Evolutionary conservation across 2,888 invertebrate genomes (phyloP), one percentile per base, ranked within the genome.

Genomic region (Lathronympha strigana): DNA sequence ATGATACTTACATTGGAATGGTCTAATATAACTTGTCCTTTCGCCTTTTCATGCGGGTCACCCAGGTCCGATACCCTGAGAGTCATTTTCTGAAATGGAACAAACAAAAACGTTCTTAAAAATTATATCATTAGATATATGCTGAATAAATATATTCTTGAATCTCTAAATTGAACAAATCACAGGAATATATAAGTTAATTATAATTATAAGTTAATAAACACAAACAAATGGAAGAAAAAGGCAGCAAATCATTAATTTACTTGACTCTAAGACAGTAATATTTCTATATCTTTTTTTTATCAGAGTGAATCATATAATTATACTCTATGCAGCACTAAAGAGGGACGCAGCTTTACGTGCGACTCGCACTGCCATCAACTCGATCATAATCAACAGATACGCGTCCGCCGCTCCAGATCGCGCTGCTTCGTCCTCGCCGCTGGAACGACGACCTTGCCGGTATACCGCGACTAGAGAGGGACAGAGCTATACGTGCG

Each of bases 1-100:
- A 28, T 5, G 28, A 28, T 36, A 93, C 95, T 94, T 88, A 96
- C 96, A 90, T 95, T 96, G 71, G 96, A 95, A 82, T 95, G 95
- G 74, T 95, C 94, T 85, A 95, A 92, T 72, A 96, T 94, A 68
- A 93, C 84, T 88, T 95, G 94, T 77, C 95, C 95, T 82, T 94
- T 95, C 66, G 84, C 87, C 80, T 94, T 95, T 72, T 95, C 95
- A 50, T 93, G 93, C 0, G 92, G 90, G 67, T 95, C 94, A 17
- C 89, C 81, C 71, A 95, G 86, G 68, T 93, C 93, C 40, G 92
- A 88, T 69, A 96, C 95, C 77, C 94, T 91, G 66, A 93, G 93
- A 78, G 94, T 95, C 81, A 96, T 88, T 90, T 94, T 94, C 95
- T 96, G 87, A 25, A 93, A 93, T 68, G 77, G 80, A 76, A 58